Percentiles rank a stretch among this genome's conserved stretches.
phyloP scores from a whole-genome alignment of 2,797 vertebrate genomes.

The Toxotes lorentzi region DNA sequence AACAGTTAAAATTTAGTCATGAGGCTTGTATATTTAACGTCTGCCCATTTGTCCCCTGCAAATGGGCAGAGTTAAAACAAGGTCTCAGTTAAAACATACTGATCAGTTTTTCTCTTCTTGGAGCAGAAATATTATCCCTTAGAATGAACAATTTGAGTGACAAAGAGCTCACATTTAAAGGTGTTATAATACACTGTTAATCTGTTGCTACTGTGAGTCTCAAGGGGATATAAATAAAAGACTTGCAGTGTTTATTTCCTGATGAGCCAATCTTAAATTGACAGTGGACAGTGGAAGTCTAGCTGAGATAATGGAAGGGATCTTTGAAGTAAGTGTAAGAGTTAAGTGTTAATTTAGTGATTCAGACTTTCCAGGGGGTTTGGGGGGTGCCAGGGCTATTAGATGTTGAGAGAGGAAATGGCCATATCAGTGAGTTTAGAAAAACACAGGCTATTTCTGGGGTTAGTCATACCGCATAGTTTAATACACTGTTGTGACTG shows the following conservation, averaged over 20 bases:
- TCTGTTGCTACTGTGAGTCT: slow-evolving; percentile 12
- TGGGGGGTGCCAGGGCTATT: not conserved
- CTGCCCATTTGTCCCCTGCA: not conserved
- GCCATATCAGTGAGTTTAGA: not conserved
- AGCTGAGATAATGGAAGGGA: slow-evolving; percentile 32
- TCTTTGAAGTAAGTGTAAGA: slow-evolving; percentile 22
- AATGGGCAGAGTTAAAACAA: no score
- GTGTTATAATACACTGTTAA: not conserved
- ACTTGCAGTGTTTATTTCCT: slow-evolving; percentile 20
- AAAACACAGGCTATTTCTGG: not conserved
- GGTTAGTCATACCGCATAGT: not conserved
- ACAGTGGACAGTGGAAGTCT: slow-evolving; percentile 15
- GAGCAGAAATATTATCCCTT: not conserved
- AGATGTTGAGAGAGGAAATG: not conserved
- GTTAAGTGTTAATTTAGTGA: slow-evolving; percentile 10
- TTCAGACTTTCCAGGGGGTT: not conserved
- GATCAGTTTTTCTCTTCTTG: no score
- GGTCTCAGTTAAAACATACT: not conserved
- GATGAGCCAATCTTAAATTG: slow-evolving; percentile 10
- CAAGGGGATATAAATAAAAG: slow-evolving; percentile 1
- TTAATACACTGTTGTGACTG: not conserved
- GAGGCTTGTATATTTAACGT: not conserved
- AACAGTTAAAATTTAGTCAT: not conserved
- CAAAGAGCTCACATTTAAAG: slow-evolving; percentile 13
- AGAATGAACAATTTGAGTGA: slow-evolving; percentile 1